A percentile compares a stretch with the other conserved stretches of the same genome.
Conservation (phyloP, 2,888 invertebrate species). For the Agapostemon virescens region DNA sequence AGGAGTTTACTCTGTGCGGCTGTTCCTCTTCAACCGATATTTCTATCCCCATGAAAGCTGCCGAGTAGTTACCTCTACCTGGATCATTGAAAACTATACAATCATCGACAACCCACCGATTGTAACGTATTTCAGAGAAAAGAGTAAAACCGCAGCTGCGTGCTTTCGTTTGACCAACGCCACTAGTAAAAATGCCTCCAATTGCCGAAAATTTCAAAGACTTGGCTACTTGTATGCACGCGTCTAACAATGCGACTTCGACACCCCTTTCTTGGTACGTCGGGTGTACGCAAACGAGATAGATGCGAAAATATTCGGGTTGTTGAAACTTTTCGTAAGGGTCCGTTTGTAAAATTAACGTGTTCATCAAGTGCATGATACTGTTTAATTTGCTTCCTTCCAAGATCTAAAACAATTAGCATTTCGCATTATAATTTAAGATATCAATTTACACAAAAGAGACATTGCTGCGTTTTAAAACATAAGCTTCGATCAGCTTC, state of each 20-base stretch:
- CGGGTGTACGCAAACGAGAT: slow-evolving; percentile 74
- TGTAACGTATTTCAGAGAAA: slow-evolving; percentile 79
- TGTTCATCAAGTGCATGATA: slow-evolving; percentile 67
- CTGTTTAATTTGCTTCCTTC: slow-evolving; percentile 65
- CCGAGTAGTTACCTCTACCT: slow-evolving; percentile 81
- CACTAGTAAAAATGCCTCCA: slow-evolving; percentile 73
- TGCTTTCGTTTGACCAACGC: slow-evolving; percentile 65
- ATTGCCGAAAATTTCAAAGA: slow-evolving; percentile 62
- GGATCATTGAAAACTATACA: slow-evolving; percentile 81
- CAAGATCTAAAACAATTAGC: slow-evolving; percentile 59
- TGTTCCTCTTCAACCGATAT: slow-evolving; percentile 41
- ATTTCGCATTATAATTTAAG: not conserved
- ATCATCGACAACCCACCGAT: slow-evolving; percentile 79
- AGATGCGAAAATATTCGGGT: slow-evolving; percentile 67
- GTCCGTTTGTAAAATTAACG: slow-evolving; percentile 65
- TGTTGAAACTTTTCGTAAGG: slow-evolving; percentile 59
- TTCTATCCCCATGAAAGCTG: slow-evolving; percentile 72
- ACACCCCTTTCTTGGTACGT: slow-evolving; percentile 69
- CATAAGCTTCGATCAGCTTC: too few species aligned
- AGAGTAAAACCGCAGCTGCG: slow-evolving; percentile 61
- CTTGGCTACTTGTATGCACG: slow-evolving; percentile 64
- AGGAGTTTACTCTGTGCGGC: fast-evolving
- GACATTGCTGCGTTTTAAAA: too few species aligned
- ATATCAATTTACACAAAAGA: not conserved
- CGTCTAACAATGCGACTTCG: slow-evolving; percentile 63